Conservation (phyloP, 2,797 vertebrate genomes). For the Oreochromis grahami region DNA sequence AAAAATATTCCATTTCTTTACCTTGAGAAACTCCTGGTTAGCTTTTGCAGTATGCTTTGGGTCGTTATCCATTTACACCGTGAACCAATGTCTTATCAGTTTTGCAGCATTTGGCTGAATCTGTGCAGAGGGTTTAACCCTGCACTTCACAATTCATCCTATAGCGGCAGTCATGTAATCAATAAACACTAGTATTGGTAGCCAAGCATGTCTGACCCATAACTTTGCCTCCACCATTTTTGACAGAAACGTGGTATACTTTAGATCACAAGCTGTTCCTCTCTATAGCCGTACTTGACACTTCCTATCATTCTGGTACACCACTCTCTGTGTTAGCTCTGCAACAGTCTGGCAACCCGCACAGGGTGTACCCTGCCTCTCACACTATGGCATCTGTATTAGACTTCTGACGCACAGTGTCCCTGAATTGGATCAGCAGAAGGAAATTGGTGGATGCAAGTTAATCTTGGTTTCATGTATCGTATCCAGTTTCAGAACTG, state of each 20-base stretch:
- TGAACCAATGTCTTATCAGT: not conserved
- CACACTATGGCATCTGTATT: not conserved
- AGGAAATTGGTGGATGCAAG: not conserved
- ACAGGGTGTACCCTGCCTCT: not conserved
- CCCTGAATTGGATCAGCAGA: not conserved
- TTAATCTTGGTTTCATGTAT: not conserved
- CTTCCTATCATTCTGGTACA: too few species aligned
- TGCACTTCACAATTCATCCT: not conserved
- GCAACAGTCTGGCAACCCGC: not conserved
- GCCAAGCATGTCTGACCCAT: too few species aligned
- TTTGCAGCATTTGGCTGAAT: not conserved
- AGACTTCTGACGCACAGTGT: not conserved
- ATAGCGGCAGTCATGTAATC: not conserved
- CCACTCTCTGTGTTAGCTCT: not conserved
- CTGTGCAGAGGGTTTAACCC: not conserved
- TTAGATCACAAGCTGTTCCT: too few species aligned
- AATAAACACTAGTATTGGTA: not conserved
- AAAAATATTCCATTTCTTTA: not conserved
- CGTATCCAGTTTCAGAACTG: not conserved
- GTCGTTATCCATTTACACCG: not conserved
- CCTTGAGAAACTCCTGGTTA: not conserved
- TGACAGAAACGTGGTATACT: too few species aligned
- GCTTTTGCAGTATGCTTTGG: not conserved
- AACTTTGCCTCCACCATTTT: too few species aligned
- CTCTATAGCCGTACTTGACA: too few species aligned